Conservation (phyloP, 1,140 invertebrate species). For the Sipha flava region DNA sequence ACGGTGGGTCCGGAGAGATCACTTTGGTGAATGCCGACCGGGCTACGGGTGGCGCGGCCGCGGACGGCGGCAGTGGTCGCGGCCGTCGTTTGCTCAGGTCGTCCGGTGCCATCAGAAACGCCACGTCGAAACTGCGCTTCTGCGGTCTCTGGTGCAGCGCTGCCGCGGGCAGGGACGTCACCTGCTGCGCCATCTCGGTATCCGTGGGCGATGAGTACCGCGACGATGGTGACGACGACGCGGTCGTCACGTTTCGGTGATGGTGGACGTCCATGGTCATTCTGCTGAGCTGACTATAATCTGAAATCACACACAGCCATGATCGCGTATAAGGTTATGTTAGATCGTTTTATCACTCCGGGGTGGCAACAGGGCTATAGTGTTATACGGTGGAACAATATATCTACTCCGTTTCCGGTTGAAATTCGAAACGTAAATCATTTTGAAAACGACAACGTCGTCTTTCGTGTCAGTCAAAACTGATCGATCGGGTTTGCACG, state of each 20-base stretch:
- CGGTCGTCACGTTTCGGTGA: constrained; percentile 30
- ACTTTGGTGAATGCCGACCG: constrained; percentile 45
- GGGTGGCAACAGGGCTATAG: too few relatives aligned
- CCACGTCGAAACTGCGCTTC: constrained; percentile 77
- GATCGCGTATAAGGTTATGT: background rate
- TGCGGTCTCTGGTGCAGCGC: constrained; percentile 30
- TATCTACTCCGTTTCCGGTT: too few relatives aligned
- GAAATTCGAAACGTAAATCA: too few relatives aligned
- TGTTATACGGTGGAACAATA: too few relatives aligned
- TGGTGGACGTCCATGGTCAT: constrained; percentile 40
- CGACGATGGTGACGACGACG: background rate
- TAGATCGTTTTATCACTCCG: too few relatives aligned
- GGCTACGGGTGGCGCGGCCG: constrained; percentile 36
- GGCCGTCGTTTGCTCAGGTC: constrained; percentile 55
- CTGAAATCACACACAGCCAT: background rate
- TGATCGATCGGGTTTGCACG: too few relatives aligned
- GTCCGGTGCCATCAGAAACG: constrained; percentile 76
- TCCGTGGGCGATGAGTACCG: background rate
- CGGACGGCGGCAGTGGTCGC: constrained; percentile 29
- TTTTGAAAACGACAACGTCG: too few relatives aligned
- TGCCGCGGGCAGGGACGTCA: background rate
- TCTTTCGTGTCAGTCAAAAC: too few relatives aligned
- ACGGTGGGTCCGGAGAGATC: constrained; percentile 35
- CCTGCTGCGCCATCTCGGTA: constrained; percentile 1
- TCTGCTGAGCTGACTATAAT: background rate